Percentiles rank a stretch among this genome's conserved stretches.
phyloP scores from a whole-genome alignment of 2,113 vertebrate genomes.

The Cottus gobio region DNA sequence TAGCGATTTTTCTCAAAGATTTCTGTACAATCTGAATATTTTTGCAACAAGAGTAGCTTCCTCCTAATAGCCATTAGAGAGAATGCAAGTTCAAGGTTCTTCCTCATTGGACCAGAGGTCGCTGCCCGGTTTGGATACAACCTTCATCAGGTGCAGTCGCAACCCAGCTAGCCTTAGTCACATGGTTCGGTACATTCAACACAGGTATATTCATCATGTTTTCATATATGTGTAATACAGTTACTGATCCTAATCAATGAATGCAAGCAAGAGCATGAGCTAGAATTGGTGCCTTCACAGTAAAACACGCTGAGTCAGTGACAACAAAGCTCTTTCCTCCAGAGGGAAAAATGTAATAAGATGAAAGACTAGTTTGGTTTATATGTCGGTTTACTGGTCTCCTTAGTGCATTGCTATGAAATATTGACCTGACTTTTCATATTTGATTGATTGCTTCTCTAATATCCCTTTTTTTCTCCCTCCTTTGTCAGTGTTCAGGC shows the following conservation, averaged over 20 bases:
- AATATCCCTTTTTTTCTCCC: conserved; percentile 37
- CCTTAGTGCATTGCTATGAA: not conserved
- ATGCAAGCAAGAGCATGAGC: not conserved
- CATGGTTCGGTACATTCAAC: no score
- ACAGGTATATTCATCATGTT: no score
- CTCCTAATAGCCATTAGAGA: no score
- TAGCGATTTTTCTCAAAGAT: no score
- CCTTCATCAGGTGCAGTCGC: no score
- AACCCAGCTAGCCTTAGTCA: no score
- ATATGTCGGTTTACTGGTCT: conserved; percentile 6
- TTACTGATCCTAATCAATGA: not conserved
- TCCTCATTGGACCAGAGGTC: no score
- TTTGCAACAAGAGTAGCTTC: no score
- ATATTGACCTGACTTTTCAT: conserved; percentile 24
- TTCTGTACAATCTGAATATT: no score
- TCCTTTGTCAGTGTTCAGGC: conserved; percentile 90
- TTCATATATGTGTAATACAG: no score
- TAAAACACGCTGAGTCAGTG: not conserved
- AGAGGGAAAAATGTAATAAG: not conserved
- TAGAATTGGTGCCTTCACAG: not conserved
- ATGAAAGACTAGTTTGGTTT: not conserved
- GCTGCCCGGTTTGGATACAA: no score
- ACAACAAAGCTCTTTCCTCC: not conserved
- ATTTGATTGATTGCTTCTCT: conserved; percentile 40
- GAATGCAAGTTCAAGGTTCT: no score